Evolutionary conservation across 2,797 vertebrate genomes (phyloP).

Genomic region (Luscinia luscinia): DNA sequence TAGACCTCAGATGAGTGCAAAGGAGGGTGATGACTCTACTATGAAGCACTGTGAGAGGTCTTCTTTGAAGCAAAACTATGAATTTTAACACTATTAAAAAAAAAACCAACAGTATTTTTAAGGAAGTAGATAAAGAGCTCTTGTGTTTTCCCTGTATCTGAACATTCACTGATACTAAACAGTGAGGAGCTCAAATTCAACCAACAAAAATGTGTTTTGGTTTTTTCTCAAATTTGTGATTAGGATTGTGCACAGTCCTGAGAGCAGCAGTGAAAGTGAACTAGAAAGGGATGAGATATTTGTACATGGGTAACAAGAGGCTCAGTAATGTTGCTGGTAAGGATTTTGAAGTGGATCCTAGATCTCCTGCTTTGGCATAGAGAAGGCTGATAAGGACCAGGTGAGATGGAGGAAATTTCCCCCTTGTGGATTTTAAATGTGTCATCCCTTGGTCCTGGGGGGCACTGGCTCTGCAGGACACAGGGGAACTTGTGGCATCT

Average conservation of each 20-base stretch:
- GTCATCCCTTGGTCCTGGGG: neutral
- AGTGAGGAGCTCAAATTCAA: neutral
- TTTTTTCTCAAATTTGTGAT: neutral
- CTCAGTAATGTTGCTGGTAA: neutral
- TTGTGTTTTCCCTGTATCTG: neutral
- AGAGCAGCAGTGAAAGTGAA: neutral
- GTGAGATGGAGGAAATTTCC: neutral
- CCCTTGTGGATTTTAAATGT: neutral
- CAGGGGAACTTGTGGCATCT: neutral
- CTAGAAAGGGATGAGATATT: neutral
- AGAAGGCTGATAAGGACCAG: neutral
- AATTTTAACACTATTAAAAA: neutral
- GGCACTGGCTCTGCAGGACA: neutral
- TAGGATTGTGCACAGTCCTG: neutral
- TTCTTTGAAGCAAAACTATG: neutral
- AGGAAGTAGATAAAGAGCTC: neutral
- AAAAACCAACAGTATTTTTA: neutral
- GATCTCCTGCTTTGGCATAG: neutral
- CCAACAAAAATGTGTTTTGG: neutral
- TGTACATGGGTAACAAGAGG: neutral
- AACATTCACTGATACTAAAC: neutral
- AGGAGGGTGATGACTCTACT: neutral
- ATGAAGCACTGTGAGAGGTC: neutral
- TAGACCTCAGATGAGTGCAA: neutral
- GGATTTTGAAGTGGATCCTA: neutral